Evolutionary conservation across 2,888 invertebrate genomes (phyloP).

Genomic region (Diplazon laetatorius): DNA sequence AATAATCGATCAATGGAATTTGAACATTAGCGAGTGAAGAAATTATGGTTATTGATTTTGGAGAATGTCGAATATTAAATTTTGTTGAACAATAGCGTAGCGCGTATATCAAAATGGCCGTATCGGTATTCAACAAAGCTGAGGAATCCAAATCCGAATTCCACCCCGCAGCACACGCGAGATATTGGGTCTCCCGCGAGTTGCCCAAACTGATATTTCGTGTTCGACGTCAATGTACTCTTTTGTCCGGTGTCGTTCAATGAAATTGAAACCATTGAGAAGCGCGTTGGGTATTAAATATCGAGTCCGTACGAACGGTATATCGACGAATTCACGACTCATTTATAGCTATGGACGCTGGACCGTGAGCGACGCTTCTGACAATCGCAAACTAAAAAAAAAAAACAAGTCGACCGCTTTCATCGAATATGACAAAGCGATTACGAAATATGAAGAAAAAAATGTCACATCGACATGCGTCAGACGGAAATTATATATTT

Average conservation of each 20-base stretch:
- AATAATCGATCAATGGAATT: neutral
- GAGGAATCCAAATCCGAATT: neutral
- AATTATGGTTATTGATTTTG: neutral
- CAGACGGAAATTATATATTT: no score
- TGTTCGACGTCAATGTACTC: neutral
- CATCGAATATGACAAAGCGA: no score
- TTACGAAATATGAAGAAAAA: no score
- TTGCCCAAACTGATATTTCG: slow-evolving; percentile 16
- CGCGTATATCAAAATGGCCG: neutral
- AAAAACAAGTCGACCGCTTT: no score
- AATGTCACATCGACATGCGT: no score
- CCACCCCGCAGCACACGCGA: neutral
- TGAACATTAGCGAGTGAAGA: neutral
- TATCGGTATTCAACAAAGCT: neutral
- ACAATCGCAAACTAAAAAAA: slow-evolving; percentile 1
- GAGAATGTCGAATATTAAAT: neutral
- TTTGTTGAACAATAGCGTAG: neutral
- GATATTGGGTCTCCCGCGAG: neutral
- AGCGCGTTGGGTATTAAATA: slow-evolving; percentile 7
- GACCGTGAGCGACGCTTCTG: slow-evolving; percentile 1
- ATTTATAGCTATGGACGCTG: neutral
- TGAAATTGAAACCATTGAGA: slow-evolving; percentile 37
- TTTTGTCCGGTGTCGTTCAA: slow-evolving; percentile 18
- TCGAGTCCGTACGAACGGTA: neutral
- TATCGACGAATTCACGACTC: slow-evolving; percentile 29